These are phyloP conservation scores for Mayetiola destructor DNA, from an alignment of 2,888 invertebrate species.

Conservation along the genomic window DNA sequence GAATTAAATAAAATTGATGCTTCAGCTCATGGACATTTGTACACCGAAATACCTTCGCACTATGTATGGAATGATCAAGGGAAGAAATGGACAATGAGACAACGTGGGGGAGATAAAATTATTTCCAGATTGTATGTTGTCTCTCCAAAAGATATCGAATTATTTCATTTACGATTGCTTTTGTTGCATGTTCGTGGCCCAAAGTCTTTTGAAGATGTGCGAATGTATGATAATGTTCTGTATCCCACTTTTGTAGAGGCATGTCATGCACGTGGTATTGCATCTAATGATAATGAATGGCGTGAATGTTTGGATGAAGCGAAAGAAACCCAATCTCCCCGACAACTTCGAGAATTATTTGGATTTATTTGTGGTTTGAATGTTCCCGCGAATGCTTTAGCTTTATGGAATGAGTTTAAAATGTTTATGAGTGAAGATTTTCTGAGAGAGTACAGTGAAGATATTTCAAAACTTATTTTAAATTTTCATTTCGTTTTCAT, in stretches of 20 bases:
- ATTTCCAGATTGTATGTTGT: too few species aligned
- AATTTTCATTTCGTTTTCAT: too few species aligned
- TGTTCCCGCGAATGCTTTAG: background rate
- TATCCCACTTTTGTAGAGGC: constrained; percentile 17
- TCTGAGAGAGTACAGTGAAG: background rate
- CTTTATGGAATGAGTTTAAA: constrained; percentile 10
- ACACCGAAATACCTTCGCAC: too few species aligned
- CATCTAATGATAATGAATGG: constrained; percentile 19
- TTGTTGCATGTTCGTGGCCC: constrained; percentile 17
- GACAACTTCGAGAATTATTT: constrained; percentile 14
- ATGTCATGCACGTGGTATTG: constrained; percentile 18
- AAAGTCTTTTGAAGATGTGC: constrained; percentile 18
- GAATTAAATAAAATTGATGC: too few species aligned
- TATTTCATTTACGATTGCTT: constrained; percentile 11
- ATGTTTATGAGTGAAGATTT: constrained; percentile 14
- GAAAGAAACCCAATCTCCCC: constrained; percentile 19
- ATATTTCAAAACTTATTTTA: too few species aligned
- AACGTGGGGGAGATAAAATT: too few species aligned
- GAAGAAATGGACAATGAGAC: too few species aligned
- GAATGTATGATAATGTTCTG: constrained; percentile 16
- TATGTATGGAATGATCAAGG: too few species aligned
- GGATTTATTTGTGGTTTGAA: constrained; percentile 5
- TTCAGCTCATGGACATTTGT: too few species aligned
- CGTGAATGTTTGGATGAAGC: constrained; percentile 17
- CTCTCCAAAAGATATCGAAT: too few species aligned